A percentile compares a stretch with the other conserved stretches of the same genome.
Conservation (phyloP, 2,797 vertebrate species). For the Hyperoplus lanceolatus region DNA sequence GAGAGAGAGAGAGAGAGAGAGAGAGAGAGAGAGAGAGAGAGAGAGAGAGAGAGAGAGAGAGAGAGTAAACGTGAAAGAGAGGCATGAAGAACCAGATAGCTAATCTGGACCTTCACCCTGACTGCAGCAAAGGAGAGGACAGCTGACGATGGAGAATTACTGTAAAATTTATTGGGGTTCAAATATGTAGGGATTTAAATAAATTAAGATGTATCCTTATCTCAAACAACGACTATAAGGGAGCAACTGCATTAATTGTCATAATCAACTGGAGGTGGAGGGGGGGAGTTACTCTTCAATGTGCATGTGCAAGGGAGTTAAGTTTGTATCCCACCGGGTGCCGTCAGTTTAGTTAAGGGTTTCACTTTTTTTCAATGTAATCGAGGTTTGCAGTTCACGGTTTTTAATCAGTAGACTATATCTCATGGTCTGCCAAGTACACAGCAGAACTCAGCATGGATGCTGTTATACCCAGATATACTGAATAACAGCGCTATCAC, state of each 20-base stretch:
- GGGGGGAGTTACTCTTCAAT: slow-evolving; percentile 16
- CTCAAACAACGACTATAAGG: slow-evolving; percentile 25
- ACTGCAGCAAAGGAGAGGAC: slow-evolving; percentile 39
- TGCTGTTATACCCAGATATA: not conserved
- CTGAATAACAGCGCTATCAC: not conserved
- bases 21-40: not conserved
- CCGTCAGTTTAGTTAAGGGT: slow-evolving; percentile 1
- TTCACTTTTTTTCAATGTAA: slow-evolving; percentile 29
- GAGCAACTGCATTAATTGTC: slow-evolving; percentile 21
- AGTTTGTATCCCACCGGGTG: not conserved
- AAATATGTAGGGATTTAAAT: slow-evolving; percentile 58
- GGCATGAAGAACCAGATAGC: slow-evolving; percentile 42
- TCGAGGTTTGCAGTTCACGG: slow-evolving; percentile 4
- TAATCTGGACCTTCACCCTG: slow-evolving; percentile 58
- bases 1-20: too few relatives aligned
- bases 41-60: not conserved
- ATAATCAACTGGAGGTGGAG: not conserved
- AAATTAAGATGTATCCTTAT: slow-evolving; percentile 53
- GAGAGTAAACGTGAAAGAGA: not conserved
- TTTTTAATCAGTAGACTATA: slow-evolving; percentile 16
- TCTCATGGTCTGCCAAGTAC: slow-evolving; percentile 4
- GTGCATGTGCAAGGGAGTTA: not conserved
- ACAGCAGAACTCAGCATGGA: not conserved
- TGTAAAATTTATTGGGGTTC: slow-evolving; percentile 40
- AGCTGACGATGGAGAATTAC: slow-evolving; percentile 51